Evolutionary conservation across 2,113 vertebrate species (phyloP).

Genomic region (Solea senegalensis): DNA sequence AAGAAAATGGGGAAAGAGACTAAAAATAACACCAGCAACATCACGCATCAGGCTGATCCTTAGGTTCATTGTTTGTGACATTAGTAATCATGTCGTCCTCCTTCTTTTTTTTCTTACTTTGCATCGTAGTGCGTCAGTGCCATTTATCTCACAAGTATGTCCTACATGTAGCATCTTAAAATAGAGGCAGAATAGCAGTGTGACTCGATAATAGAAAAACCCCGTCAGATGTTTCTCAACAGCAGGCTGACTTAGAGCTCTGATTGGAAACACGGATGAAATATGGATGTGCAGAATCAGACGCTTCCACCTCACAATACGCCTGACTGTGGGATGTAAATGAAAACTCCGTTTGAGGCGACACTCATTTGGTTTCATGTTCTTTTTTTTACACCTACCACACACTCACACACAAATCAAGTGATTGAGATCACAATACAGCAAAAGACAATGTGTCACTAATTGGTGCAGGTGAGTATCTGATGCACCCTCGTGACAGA

Average conservation of each 20-base stretch:
- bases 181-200: constrained; percentile 45
- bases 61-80: constrained; percentile 40
- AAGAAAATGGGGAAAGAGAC: not conserved
- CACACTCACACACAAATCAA: constrained; percentile 6
- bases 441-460: not conserved
- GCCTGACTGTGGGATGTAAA: constrained; percentile 69
- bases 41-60: not conserved
- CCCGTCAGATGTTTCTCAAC: constrained; percentile 53
- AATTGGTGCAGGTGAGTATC: constrained; percentile 17
- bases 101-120: not conserved
- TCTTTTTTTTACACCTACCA: constrained; percentile 19
- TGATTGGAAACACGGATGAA: constrained; percentile 56
- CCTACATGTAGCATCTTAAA: constrained; percentile 45
- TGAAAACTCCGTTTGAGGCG: constrained; percentile 48
- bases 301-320: not conserved
- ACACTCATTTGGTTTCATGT: constrained; percentile 1
- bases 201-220: constrained; percentile 28
- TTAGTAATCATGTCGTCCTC: constrained; percentile 10
- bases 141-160: constrained; percentile 33
- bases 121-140: constrained; percentile 39
- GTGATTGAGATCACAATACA: constrained; percentile 23
- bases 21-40: not conserved
- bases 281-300: constrained; percentile 24
- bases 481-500: constrained; percentile 8
- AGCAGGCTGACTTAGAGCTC: constrained; percentile 49